A percentile compares a stretch with the other conserved stretches of the same genome.
These are phyloP conservation scores for Delia radicum DNA, from an alignment of 1,140 invertebrate species.

Conservation along the genomic window DNA sequence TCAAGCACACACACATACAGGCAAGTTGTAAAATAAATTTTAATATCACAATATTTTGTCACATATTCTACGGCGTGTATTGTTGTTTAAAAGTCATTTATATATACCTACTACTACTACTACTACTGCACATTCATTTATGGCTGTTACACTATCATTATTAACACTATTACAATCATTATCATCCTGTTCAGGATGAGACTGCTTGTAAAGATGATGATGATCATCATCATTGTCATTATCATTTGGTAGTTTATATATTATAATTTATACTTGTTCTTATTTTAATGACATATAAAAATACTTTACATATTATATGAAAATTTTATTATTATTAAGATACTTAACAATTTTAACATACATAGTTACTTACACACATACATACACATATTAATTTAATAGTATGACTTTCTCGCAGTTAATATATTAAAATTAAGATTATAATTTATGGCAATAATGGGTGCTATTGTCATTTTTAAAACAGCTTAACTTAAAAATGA, in stretches of 20 bases:
- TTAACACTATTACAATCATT: not conserved
- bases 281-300: not conserved
- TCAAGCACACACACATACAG: not conserved
- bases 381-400: not conserved
- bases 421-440: not conserved
- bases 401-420: not conserved
- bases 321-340: not conserved
- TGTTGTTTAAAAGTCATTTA: not conserved
- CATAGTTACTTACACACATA: not conserved
- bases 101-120: not conserved
- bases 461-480: not conserved
- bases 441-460: not conserved
- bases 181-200: not conserved
- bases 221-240: not conserved
- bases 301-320: not conserved
- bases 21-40: not conserved
- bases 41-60: not conserved
- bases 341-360: slow-evolving; percentile 2
- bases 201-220: not conserved
- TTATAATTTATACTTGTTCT: not conserved
- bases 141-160: too few species aligned
- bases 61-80: not conserved
- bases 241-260: too few species aligned
- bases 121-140: not conserved
- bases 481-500: too few species aligned